Evolutionary conservation across 1,140 invertebrate species (phyloP), one percentile per base, ranked within the genome.

Genomic region (Atta texana): DNA sequence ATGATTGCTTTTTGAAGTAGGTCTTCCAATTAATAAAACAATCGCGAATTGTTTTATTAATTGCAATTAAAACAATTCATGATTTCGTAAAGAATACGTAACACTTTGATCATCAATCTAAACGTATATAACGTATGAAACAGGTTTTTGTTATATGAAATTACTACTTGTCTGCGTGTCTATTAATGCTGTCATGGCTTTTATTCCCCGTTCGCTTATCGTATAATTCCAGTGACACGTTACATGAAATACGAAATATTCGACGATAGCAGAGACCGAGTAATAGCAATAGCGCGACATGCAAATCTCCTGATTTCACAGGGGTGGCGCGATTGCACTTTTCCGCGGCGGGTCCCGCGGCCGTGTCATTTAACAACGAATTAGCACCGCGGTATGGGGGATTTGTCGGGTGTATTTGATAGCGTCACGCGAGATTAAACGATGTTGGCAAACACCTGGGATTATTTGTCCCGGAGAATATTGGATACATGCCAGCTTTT

Each of bases 361-460:
- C 68, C 24, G 55, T 87, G 66, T 87, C 80, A 84, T 87, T 87
- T 87, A 74, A 72, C 66, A 84, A 87, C 59, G 86, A 87, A 87
- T 87, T 87, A 87, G 71, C 80, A 61, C 34, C 80, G 69, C 51
- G 80, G 80, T 87, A 75, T 63, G 51, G 51, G 39, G 55, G 69
- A 87, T 88, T 89, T 87, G 87, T 90, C 76, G 84, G 80, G 61
- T 84, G 74, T 88, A 82, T 89, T 89, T 91, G 89, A 91, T 91
- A 88, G 81, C 86, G 88, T 89, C 81, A 74, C 87, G 69, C 71
- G 82, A 91, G 87, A 91, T 92, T 90, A 90, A 90, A 69, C 90
- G 87, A 87, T 88, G 88, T 89, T 91, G 87, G 88, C 91, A 91
- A 92, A 92, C 88, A 91, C 88, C 88, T 89, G 87, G 86, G 75